Base-by-base conservation (phyloP, 2,797 vertebrate species). In the Pseudopleuronectes americanus region DNA sequence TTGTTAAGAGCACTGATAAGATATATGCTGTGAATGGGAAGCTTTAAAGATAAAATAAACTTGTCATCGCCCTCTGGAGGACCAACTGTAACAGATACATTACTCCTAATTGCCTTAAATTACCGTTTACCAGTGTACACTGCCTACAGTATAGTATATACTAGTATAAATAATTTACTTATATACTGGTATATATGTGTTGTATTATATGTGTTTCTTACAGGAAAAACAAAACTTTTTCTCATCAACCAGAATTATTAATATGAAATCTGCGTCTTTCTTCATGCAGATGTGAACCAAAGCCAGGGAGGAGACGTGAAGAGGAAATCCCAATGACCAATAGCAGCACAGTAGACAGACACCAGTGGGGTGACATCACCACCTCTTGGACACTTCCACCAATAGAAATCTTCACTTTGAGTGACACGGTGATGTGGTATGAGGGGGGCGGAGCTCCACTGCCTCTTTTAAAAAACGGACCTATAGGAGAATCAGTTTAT, bases 301-400 rank as follows among this genome's bases (percentile, higher is more conserved):
- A 98, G 96, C 93, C 98, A 97, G 96, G 95, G 96, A 79, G 96
- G 96, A 94, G 97, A 99, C 87, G 90, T 96, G 92, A 97, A 96
- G 90, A 96, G 97, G 93, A 98, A 99, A 95, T 91, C 94, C 92
- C 96, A 97, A 93, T 99, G 96, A 99, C 94, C 93, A 92, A 90
- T 90, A 87, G 52, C 63, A 14, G 70, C 33, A 43, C 63, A 76
- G 64, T 74, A 84, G 76, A 67, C 47, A n/a, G 21, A 64, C 33
- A 43, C 36, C 83, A 31, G 47, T 12, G 4, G 8, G 48, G 49
- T 47, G 80, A 83, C 79, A 8, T 72, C 79, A 64, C 70, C 13
- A 47, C 75, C 71, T 81, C 70, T 59, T 58, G 69, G 74, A 75
- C 55, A 28, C 79, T 53, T 66, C 68, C 65, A 72, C 71, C 80